phyloP scores from a whole-genome alignment of 2,797 vertebrate genomes.

The Masticophis lateralis region DNA sequence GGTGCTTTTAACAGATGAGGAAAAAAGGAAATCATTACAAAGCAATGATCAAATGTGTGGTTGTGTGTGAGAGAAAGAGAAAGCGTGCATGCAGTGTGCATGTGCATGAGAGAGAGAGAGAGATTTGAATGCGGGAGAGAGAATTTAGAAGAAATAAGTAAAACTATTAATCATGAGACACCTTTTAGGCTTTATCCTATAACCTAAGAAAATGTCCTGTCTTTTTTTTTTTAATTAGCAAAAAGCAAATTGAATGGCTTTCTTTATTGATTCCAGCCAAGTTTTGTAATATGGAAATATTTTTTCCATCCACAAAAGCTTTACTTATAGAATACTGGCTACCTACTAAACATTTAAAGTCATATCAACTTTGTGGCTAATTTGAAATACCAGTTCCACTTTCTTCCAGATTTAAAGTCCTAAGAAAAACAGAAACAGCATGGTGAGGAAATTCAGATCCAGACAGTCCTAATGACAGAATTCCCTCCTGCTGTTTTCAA shows the following conservation, averaged over 20 bases:
- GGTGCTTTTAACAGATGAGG: background rate
- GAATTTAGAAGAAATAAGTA: background rate
- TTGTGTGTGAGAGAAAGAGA: background rate
- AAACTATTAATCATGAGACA: background rate
- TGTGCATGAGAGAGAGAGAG: too few relatives aligned
- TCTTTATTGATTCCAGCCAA: background rate
- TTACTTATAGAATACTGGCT: conserved; percentile 1
- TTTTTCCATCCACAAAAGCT: background rate
- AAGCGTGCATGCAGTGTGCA: rapidly evolving
- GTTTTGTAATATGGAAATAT: background rate
- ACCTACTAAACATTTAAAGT: conserved; percentile 29
- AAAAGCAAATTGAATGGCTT: background rate
- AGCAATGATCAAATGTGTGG: background rate
- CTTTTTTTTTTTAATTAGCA: background rate
- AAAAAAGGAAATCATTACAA: background rate
- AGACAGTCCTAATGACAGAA: conserved; percentile 23
- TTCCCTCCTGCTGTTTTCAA: conserved; percentile 21
- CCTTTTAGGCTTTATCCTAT: background rate
- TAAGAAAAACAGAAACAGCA: background rate
- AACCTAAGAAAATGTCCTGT: background rate
- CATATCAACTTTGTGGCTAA: conserved; percentile 13
- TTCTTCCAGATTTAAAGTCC: background rate
- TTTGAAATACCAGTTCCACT: conserved; percentile 12
- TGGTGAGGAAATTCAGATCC: conserved; percentile 9
- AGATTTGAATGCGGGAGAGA: background rate